These are phyloP conservation scores for Cephalopterus ornatus DNA, from an alignment of 2,113 vertebrate genomes.

Conservation along the genomic window DNA sequence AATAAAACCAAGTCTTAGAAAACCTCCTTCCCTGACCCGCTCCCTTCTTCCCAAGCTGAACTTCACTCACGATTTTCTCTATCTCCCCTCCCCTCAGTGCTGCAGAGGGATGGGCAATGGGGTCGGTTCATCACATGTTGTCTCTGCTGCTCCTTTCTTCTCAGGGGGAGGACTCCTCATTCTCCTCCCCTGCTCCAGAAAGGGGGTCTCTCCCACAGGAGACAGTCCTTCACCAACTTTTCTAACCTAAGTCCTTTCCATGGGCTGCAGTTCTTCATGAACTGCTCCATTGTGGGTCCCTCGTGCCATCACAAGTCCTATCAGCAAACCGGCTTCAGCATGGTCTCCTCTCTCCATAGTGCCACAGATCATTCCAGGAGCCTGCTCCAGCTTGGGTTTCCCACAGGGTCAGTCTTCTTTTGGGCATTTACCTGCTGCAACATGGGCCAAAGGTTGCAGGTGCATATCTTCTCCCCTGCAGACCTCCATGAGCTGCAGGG, in stretches of 20 bases:
- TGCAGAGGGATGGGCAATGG: background rate
- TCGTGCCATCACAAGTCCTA: rapidly evolving
- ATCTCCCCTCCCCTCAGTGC: rapidly evolving
- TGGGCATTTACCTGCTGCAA: background rate
- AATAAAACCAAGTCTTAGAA: background rate
- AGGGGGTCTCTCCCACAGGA: background rate
- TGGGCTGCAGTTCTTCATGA: background rate
- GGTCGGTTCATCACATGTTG: background rate
- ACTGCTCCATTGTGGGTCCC: background rate
- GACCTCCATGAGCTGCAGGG: background rate
- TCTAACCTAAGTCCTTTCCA: background rate
- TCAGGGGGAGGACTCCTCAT: background rate
- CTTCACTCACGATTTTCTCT: background rate
- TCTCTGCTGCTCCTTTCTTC: background rate
- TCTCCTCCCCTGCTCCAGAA: background rate
- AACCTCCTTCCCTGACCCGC: rapidly evolving
- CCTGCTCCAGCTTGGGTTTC: background rate
- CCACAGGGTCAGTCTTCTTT: background rate
- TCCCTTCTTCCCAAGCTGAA: background rate
- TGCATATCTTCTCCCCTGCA: background rate
- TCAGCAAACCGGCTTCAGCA: rapidly evolving
- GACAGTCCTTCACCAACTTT: background rate
- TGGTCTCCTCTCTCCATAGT: background rate
- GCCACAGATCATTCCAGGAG: background rate
- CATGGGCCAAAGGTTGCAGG: background rate